phyloP scores from a whole-genome alignment of 2,797 vertebrate species.

The Phalloptychus januarius region DNA sequence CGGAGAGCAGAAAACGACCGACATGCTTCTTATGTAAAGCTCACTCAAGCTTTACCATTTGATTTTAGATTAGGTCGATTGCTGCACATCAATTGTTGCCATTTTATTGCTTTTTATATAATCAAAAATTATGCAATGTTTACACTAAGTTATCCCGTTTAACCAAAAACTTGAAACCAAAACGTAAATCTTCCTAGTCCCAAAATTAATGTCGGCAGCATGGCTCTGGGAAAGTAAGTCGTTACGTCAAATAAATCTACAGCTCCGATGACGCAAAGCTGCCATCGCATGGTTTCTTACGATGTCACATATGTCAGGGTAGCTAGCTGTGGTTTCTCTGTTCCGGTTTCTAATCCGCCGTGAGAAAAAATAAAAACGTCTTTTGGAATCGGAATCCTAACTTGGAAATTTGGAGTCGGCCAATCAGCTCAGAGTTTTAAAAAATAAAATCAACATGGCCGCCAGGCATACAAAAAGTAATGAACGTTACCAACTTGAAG shows the following conservation, averaged over 20 bases:
- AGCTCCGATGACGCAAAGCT: not conserved
- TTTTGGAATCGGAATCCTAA: not conserved
- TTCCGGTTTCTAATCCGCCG: not conserved
- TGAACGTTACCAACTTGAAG: not conserved
- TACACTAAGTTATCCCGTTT: not conserved
- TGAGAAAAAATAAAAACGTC: not conserved
- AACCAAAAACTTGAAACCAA: not conserved
- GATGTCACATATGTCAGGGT: not conserved
- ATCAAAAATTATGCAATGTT: not conserved
- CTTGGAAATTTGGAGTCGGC: not conserved
- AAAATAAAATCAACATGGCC: not conserved
- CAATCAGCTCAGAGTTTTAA: not conserved
- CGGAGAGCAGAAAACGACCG: conserved; percentile 32
- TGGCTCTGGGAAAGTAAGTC: not conserved
- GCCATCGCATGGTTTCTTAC: not conserved
- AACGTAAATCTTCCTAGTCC: not conserved
- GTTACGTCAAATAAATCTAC: not conserved
- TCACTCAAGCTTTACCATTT: not conserved
- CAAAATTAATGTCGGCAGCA: not conserved
- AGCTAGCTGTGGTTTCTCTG: not conserved
- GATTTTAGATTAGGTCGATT: not conserved
- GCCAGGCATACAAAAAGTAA: not conserved
- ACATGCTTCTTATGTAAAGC: not conserved
- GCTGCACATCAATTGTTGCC: not conserved
- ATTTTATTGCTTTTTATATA: not conserved